Conservation (phyloP, 2,797 vertebrate genomes). For the Crocidura indochinensis region DNA sequence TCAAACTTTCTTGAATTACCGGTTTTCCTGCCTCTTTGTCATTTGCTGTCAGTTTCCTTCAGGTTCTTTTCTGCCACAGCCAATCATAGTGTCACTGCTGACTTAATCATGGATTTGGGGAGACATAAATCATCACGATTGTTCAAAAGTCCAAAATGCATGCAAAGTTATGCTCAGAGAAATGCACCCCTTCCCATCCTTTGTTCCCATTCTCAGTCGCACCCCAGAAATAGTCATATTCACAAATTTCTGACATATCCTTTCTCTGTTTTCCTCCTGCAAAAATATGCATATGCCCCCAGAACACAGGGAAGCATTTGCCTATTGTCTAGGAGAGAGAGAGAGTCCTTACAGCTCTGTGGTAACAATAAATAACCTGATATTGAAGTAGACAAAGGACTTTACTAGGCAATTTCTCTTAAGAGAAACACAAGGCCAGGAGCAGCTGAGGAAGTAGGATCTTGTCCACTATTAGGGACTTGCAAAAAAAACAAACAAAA, state of each 20-base stretch:
- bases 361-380: neutral
- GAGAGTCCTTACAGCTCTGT: neutral
- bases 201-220: neutral
- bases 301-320: slow-evolving; percentile 17
- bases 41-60: too few relatives aligned
- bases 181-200: too few relatives aligned
- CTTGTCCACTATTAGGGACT: too few relatives aligned
- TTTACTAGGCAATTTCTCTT: too few relatives aligned
- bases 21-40: neutral
- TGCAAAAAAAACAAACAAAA: too few relatives aligned
- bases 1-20: neutral
- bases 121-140: neutral
- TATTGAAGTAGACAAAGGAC: too few relatives aligned
- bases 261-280: neutral
- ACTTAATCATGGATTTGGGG: too few relatives aligned
- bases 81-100: too few relatives aligned
- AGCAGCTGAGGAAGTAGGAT: too few relatives aligned
- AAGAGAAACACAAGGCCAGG: too few relatives aligned
- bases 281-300: slow-evolving; percentile 36
- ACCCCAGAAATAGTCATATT: neutral
- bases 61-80: too few relatives aligned
- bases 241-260: neutral
- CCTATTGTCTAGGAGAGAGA: slow-evolving; percentile 20
- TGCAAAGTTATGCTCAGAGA: neutral
- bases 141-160: neutral